A percentile compares a stretch with the other conserved stretches of the same genome.
These are phyloP conservation scores for Anser cygnoides DNA, from an alignment of 2,113 vertebrate species.

Conservation along the genomic window DNA sequence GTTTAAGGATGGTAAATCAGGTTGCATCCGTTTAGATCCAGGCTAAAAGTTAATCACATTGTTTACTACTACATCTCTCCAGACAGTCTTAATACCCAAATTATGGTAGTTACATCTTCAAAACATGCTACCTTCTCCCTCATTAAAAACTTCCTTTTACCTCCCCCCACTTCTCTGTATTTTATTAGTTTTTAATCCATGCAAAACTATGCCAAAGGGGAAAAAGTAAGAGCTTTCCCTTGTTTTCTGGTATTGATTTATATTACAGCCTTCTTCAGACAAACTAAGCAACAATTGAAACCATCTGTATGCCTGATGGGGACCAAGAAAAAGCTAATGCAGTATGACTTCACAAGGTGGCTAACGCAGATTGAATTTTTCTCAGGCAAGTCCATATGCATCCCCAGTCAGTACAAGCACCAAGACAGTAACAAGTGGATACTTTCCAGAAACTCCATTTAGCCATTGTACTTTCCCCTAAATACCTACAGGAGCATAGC, in stretches of 20 bases:
- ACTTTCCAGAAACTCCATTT: slow-evolving; percentile 4
- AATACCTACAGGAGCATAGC: not conserved
- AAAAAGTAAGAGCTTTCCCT: slow-evolving; percentile 29
- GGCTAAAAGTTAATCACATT: not conserved
- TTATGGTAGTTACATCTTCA: not conserved
- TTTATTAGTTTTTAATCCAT: slow-evolving; percentile 27
- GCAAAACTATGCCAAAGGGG: slow-evolving; percentile 23
- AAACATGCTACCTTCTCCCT: slow-evolving; percentile 4
- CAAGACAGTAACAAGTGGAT: not conserved
- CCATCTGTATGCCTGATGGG: slow-evolving; percentile 75
- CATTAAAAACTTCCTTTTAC: not conserved
- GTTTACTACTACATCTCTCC: not conserved
- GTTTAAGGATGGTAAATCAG: slow-evolving; percentile 44
- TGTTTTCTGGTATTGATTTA: slow-evolving; percentile 71
- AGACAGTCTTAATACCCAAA: not conserved
- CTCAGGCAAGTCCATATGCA: not conserved
- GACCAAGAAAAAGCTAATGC: slow-evolving; percentile 46
- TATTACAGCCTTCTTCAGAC: slow-evolving; percentile 62
- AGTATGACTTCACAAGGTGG: slow-evolving; percentile 44
- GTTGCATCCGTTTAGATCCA: not conserved
- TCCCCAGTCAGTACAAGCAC: not conserved
- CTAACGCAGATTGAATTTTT: not conserved
- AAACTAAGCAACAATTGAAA: slow-evolving; percentile 75
- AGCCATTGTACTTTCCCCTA: not conserved
- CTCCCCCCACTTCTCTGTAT: not conserved